Conservation (phyloP, 2,888 invertebrate genomes). For the Drosophila mimica region DNA sequence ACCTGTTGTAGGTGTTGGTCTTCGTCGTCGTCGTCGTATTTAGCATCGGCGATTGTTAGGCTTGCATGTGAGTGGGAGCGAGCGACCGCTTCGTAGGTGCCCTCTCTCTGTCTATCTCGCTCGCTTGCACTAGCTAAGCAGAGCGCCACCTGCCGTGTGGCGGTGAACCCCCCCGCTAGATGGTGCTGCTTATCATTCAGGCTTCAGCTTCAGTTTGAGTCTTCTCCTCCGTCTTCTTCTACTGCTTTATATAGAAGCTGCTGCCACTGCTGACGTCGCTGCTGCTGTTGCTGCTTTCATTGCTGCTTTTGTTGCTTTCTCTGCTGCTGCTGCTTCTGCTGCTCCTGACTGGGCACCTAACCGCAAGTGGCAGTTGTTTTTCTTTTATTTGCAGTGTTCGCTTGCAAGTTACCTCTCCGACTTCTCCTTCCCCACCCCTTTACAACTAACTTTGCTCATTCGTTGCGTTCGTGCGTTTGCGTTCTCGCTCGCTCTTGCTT, state of each 20-base stretch:
- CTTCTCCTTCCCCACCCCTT: not conserved
- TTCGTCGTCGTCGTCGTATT: conserved; percentile 49
- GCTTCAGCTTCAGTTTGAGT: conserved; percentile 23
- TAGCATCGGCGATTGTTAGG: conserved; percentile 37
- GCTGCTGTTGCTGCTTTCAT: conserved; percentile 28
- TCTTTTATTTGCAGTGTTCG: conserved; percentile 55
- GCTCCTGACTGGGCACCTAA: conserved; percentile 59
- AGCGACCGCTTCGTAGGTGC: conserved; percentile 63
- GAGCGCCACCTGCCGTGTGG: conserved; percentile 64
- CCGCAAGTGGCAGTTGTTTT: conserved; percentile 80
- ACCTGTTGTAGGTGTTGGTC: conserved; percentile 72
- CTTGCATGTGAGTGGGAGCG: conserved; percentile 31
- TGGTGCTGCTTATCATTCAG: conserved; percentile 48
- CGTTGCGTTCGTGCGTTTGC: conserved; percentile 73
- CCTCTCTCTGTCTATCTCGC: conserved; percentile 38
- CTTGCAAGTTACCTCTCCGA: conserved; percentile 17
- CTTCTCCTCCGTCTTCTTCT: not conserved
- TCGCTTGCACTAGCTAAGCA: conserved; percentile 41
- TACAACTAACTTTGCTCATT: conserved; percentile 68
- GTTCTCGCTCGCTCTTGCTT: conserved; percentile 69
- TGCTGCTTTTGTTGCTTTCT: conserved; percentile 27
- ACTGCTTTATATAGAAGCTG: conserved; percentile 43
- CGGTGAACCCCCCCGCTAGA: conserved; percentile 11
- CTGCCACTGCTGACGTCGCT: conserved; percentile 23
- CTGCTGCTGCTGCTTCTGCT: conserved; percentile 21